Evolutionary conservation across 2,888 invertebrate genomes (phyloP).

Genomic region (Venusia cambrica): DNA sequence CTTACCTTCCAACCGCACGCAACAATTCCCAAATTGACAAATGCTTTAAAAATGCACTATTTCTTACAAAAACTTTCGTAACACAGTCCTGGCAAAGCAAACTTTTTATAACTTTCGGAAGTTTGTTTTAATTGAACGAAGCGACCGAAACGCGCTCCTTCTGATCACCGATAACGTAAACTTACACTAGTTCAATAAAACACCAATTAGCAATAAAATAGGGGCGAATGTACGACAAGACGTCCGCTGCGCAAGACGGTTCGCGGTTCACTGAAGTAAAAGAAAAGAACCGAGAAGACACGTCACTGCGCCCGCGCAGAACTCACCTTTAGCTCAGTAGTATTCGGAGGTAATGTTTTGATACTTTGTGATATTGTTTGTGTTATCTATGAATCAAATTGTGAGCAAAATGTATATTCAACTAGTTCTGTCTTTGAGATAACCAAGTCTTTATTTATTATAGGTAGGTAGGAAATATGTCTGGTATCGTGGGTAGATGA

Average conservation of each 20-base stretch:
- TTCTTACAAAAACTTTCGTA: slow-evolving; percentile 49
- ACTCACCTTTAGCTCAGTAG: slow-evolving; percentile 69
- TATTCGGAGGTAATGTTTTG: slow-evolving; percentile 46
- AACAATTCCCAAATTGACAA: slow-evolving; percentile 63
- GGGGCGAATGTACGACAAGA: slow-evolving; percentile 27
- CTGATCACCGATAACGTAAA: slow-evolving; percentile 25
- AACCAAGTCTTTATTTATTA: too few species aligned
- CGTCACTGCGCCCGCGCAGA: slow-evolving; percentile 75
- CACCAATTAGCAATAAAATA: slow-evolving; percentile 50
- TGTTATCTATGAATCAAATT: too few species aligned
- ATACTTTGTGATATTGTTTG: too few species aligned
- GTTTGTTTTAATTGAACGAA: slow-evolving; percentile 22
- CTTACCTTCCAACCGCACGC: slow-evolving; percentile 49
- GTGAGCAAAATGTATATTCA: too few species aligned
- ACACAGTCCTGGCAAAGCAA: slow-evolving; percentile 59
- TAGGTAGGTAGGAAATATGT: too few species aligned
- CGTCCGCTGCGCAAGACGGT: slow-evolving; percentile 47
- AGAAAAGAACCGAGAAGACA: slow-evolving; percentile 69
- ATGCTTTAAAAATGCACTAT: slow-evolving; percentile 43
- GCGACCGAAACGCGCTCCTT: slow-evolving; percentile 14
- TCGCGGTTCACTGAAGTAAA: slow-evolving; percentile 67
- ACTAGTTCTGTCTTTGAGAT: too few species aligned
- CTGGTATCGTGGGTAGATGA: too few species aligned
- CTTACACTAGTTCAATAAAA: slow-evolving; percentile 42
- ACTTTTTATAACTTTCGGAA: slow-evolving; percentile 43